Conservation (phyloP, 2,113 vertebrate species). For the Nannospalax galili region DNA sequence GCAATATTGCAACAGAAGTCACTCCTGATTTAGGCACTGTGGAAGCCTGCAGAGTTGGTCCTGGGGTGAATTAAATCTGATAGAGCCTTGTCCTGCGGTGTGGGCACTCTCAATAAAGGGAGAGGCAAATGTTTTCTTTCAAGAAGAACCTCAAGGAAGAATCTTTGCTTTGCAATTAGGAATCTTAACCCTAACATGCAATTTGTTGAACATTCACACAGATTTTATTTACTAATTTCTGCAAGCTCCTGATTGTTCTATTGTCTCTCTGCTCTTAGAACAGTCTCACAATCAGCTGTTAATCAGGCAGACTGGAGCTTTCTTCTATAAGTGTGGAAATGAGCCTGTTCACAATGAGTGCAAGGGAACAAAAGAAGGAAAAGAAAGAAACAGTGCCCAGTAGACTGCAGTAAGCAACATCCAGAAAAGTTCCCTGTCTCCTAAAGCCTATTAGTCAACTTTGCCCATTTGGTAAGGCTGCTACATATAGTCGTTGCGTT, state of each 20-base stretch:
- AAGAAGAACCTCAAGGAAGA: neutral
- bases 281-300: neutral
- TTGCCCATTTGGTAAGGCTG: neutral
- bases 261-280: neutral
- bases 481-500: neutral
- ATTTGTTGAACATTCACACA: neutral
- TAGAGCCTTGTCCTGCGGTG: neutral
- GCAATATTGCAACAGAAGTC: neutral
- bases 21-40: fast-evolving
- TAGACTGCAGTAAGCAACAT: neutral
- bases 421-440: neutral
- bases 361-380: neutral
- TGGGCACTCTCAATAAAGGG: neutral
- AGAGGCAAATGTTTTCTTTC: neutral
- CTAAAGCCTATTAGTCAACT: neutral
- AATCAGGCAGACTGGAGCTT: neutral
- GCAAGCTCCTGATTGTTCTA: neutral
- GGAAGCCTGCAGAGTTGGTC: neutral
- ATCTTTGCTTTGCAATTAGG: neutral
- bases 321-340: neutral
- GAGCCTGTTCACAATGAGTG: neutral
- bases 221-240: constrained; percentile 25
- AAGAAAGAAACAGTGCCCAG: neutral
- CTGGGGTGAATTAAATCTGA: neutral
- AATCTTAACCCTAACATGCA: neutral